phyloP scores from a whole-genome alignment of 2,888 invertebrate species.

The Eupelmus urozonus region DNA sequence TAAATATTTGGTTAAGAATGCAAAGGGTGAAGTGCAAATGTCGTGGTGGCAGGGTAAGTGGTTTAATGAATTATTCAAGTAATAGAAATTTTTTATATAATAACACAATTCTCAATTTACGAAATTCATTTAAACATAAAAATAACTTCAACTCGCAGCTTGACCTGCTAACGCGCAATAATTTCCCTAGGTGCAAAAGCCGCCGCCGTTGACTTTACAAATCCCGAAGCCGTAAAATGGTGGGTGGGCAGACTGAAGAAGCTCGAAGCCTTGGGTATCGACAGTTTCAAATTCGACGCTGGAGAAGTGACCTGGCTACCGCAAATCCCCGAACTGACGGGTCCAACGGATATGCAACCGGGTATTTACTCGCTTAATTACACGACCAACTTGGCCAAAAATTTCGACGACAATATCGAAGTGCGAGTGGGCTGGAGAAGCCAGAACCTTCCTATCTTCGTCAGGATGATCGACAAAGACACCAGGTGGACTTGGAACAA shows the following conservation, averaged over 20 bases:
- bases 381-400: constrained; percentile 79
- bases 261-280: constrained; percentile 83
- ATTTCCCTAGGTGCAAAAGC: constrained; percentile 71
- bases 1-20: constrained; percentile 79
- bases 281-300: constrained; percentile 90
- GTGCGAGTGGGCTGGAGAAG: constrained; percentile 84
- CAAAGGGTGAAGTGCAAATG: constrained; percentile 68
- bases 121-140: no score
- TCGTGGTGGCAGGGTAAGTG: constrained; percentile 79
- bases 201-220: constrained; percentile 86
- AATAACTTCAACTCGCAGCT: no score
- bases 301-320: constrained; percentile 87
- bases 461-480: constrained; percentile 89
- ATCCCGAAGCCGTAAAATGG: constrained; percentile 82
- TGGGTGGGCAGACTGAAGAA: constrained; percentile 78
- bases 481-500: constrained; percentile 84
- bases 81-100: background rate
- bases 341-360: constrained; percentile 80
- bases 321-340: constrained; percentile 81
- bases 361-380: constrained; percentile 80
- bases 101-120: background rate
- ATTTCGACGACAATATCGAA: constrained; percentile 83
- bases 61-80: constrained; percentile 2
- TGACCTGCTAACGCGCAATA: no score
- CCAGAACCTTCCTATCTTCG: constrained; percentile 85